Percentiles rank a stretch among this genome's conserved stretches.
Conservation (phyloP, 2,797 vertebrate species). For the Schizothorax lantsangensis region DNA sequence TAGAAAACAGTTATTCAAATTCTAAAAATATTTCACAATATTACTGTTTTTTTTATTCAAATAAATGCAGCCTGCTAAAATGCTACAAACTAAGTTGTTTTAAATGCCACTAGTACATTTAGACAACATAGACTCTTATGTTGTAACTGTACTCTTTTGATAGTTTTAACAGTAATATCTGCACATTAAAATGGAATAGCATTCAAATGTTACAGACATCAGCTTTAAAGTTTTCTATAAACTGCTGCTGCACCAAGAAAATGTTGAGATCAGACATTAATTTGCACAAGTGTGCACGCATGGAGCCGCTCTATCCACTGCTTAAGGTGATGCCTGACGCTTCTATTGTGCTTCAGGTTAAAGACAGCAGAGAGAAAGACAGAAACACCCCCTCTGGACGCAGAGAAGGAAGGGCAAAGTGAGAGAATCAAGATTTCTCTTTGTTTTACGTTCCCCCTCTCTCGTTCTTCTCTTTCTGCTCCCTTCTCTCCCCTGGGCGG, state of each 20-base stretch:
- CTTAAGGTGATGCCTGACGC: conserved; percentile 15
- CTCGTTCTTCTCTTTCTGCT: conserved; percentile 1
- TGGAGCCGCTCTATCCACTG: neutral
- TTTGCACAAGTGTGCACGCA: neutral
- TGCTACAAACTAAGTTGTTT: neutral
- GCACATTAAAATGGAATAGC: neutral
- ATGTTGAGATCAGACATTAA: neutral
- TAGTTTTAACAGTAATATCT: neutral
- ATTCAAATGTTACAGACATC: neutral
- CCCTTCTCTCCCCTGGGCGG: neutral
- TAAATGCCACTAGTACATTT: neutral
- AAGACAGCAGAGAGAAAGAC: conserved; percentile 2
- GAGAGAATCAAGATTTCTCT: conserved; percentile 5
- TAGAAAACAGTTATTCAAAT: too few relatives aligned
- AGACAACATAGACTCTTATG: neutral
- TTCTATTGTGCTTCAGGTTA: conserved; percentile 20
- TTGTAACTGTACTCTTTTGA: neutral
- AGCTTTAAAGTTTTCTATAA: neutral
- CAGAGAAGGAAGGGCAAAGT: conserved; percentile 19
- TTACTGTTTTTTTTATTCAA: neutral
- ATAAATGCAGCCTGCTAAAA: neutral
- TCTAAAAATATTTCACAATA: neutral
- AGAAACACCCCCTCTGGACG: conserved; percentile 12
- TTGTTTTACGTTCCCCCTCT: conserved; percentile 26
- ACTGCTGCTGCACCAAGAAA: conserved; percentile 1